phyloP scores from a whole-genome alignment of 30 jellyfish, hydroid and myxozoan species.

The Mastigias papua region DNA sequence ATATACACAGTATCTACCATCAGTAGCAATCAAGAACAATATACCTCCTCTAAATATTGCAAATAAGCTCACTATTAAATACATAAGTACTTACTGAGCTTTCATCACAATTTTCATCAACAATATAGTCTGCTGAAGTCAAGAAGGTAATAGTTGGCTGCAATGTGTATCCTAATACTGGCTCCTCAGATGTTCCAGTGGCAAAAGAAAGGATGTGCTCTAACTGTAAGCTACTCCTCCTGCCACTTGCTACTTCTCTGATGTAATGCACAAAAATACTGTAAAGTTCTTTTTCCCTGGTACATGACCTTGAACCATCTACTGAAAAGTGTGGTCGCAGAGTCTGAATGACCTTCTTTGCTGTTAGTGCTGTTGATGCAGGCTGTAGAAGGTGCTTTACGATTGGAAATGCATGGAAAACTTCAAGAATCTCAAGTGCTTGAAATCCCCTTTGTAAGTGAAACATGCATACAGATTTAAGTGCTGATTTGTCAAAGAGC shows the following conservation, averaged over 20 bases:
- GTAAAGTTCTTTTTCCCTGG: slow-evolving; percentile 47
- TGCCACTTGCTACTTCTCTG: slow-evolving; percentile 39
- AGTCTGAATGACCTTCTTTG: slow-evolving; percentile 37
- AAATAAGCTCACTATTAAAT: background rate
- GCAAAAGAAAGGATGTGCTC: slow-evolving; percentile 6
- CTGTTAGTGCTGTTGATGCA: slow-evolving; percentile 13
- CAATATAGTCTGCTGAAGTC: slow-evolving; percentile 19
- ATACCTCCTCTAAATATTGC: background rate
- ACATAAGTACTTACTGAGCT: background rate
- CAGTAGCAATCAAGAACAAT: background rate
- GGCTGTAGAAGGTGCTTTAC: slow-evolving; percentile 48
- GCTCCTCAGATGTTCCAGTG: slow-evolving; percentile 38
- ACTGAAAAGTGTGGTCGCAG: slow-evolving; percentile 31
- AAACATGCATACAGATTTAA: slow-evolving; percentile 6
- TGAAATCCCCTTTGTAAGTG: slow-evolving; percentile 42
- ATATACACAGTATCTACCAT: background rate
- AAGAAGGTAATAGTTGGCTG: slow-evolving; percentile 10
- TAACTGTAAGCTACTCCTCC: background rate
- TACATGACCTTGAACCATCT: slow-evolving; percentile 37
- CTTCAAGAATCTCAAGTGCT: slow-evolving; percentile 15
- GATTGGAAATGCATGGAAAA: slow-evolving; percentile 48
- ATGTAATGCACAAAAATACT: slow-evolving; percentile 26
- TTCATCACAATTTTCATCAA: slow-evolving; percentile 9
- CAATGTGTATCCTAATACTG: slow-evolving; percentile 27
- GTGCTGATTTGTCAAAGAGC: background rate